Conservation (phyloP, 2,797 vertebrate species). For the Euphonia xanthogaster region DNA sequence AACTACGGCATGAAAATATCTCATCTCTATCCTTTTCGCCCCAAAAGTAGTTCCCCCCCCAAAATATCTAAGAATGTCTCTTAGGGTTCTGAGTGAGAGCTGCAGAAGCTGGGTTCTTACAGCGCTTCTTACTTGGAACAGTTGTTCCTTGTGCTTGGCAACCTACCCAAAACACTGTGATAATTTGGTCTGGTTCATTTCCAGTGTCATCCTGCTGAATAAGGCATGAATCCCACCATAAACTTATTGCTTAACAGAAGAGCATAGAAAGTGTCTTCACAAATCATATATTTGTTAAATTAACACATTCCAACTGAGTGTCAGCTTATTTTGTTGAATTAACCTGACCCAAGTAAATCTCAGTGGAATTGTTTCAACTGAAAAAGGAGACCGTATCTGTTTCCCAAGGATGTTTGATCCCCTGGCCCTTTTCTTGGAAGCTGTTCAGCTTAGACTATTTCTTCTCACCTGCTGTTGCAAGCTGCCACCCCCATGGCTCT, state of each 20-base stretch:
- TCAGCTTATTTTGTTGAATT: background rate
- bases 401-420: background rate
- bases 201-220: background rate
- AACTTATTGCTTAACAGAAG: background rate
- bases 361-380: background rate
- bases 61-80: background rate
- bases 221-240: background rate
- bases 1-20: background rate
- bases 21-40: background rate
- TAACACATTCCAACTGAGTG: background rate
- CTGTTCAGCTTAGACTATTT: background rate
- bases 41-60: fast-evolving
- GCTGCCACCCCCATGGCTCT: background rate
- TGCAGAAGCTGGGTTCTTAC: background rate
- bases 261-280: background rate
- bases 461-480: background rate
- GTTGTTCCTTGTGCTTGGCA: background rate
- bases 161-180: background rate
- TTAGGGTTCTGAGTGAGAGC: background rate
- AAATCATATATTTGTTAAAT: background rate
- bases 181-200: background rate
- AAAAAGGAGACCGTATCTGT: background rate
- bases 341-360: background rate
- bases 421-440: background rate
- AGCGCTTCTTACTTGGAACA: background rate